Base-by-base conservation (phyloP, 1,140 invertebrate genomes). In the Nymphalis io region DNA sequence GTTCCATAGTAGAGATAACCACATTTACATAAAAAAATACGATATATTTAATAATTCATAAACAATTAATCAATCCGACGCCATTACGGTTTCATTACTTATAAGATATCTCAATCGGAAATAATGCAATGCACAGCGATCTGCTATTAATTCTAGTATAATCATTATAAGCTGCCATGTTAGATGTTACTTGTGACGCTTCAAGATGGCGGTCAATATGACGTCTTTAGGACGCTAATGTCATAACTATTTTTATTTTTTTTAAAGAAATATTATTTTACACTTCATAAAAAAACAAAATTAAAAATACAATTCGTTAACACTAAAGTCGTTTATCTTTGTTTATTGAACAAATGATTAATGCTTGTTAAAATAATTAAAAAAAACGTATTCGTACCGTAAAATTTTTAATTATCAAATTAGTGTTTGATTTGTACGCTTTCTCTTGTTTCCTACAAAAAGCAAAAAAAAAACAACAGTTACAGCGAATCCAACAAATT, bases 51-150 rank as follows among this genome's bases (percentile, higher is more conserved):
- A 64, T 55, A 64, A 64, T 55, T 57, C 18, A 64, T 64, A 64
- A 18, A 59, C 58, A 39, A 59, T 59, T 55, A 64, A 64, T 55
- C 13, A 48, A 39, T 59, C 39, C 59, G 67, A 39, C 42, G 70
- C 63, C 59, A 71, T 72, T 40, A 67, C 33, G 57, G 66, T 66
- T 51, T 51, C 69, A 67, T 67, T 72, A 67, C 51, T 38, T 62
- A 13, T 51, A 23, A 70, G 62, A 70, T 61, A 65, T 70, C 72
- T 65, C 67, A 69, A 66, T 69, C 62, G 62, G 40, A 67, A 70
- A 71, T 62, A 71, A 70, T 65, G 65, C 40, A 60, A 62, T 72
- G 64, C 70, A 44, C 58, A n/a, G 53, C 64, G 59, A 21, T 44
- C 23, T 60, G 59, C 59, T 21, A 62, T 48, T 62, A 62, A 33